phyloP scores from a whole-genome alignment of 2,113 vertebrate genomes.

The Penelope pileata region DNA sequence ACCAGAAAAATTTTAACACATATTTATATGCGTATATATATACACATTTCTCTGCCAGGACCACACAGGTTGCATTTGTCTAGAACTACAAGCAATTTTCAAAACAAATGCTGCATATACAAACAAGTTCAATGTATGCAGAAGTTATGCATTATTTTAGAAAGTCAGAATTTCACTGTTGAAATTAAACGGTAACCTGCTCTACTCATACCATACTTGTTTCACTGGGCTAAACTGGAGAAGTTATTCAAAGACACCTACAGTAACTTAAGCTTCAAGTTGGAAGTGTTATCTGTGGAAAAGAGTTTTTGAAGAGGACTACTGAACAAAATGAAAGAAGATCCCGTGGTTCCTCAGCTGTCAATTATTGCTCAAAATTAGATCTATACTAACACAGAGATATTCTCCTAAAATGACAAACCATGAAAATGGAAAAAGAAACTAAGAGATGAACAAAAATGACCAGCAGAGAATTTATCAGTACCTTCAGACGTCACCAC shows the following conservation, averaged over 20 bases:
- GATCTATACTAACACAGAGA: not conserved
- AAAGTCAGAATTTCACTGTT: not conserved
- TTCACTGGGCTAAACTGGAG: not conserved
- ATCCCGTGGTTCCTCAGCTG: not conserved
- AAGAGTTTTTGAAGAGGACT: not conserved
- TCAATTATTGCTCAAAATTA: not conserved
- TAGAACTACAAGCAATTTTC: not conserved
- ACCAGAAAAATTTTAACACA: not conserved
- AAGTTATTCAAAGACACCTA: not conserved
- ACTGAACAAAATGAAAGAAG: not conserved
- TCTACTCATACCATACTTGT: not conserved
- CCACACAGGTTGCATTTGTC: not conserved
- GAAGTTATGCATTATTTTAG: not conserved
- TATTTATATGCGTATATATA: not conserved
- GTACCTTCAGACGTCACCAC: not conserved
- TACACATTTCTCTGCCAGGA: not conserved
- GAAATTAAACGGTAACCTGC: not conserved
- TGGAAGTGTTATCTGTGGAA: not conserved
- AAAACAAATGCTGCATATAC: not conserved
- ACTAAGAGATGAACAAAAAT: not conserved
- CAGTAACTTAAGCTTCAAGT: not conserved
- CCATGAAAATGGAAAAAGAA: not conserved
- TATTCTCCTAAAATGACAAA: not conserved
- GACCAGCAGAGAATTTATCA: not conserved
- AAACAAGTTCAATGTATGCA: not conserved